Conservation (phyloP, 2,113 vertebrate genomes). For the Edolisoma coerulescens region DNA sequence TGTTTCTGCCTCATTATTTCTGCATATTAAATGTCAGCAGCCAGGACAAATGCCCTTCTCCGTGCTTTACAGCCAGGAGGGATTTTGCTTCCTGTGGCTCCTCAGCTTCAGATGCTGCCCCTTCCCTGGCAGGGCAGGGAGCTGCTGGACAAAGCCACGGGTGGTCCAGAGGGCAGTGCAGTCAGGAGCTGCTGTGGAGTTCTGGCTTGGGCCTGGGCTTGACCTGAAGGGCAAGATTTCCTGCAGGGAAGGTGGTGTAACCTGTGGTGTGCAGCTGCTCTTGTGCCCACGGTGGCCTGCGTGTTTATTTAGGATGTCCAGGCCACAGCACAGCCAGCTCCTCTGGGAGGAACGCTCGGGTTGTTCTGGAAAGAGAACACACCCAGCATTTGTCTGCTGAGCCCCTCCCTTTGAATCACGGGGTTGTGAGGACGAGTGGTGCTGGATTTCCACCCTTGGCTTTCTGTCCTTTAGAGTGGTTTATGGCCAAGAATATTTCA, state of each 20-base stretch:
- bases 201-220: rapidly evolving
- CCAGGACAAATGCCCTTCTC: not conserved
- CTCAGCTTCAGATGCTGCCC: not conserved
- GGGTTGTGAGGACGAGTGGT: not conserved
- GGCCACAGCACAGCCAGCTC: not conserved
- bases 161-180: not conserved
- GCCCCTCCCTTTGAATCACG: not conserved
- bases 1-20: constrained; percentile 1
- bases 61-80: not conserved
- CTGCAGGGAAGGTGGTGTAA: not conserved
- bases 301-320: not conserved
- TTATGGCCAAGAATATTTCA: not conserved
- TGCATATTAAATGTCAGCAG: not conserved
- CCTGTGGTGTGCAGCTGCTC: not conserved
- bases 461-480: not conserved
- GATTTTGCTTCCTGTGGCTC: not conserved
- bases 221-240: not conserved
- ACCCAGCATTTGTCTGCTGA: not conserved
- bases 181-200: not conserved
- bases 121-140: not conserved
- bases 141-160: not conserved
- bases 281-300: not conserved
- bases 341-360: not conserved
- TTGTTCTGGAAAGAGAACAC: not conserved
- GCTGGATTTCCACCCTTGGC: not conserved